Percentiles rank a stretch among this genome's conserved stretches.
phyloP scores from a whole-genome alignment of 2,888 invertebrate genomes.

The Helicoverpa assulta region DNA sequence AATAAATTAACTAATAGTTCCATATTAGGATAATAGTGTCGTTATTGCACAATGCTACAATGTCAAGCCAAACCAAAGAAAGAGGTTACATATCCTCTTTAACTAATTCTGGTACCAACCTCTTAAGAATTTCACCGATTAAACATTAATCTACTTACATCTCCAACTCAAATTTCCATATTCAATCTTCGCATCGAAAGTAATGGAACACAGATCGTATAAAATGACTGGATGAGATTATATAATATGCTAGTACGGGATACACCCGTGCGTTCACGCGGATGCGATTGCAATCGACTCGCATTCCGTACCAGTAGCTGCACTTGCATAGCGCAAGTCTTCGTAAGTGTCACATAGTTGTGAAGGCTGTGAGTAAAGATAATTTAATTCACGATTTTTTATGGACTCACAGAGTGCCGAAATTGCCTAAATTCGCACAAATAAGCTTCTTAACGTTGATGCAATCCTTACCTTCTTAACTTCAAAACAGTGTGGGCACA shows the following conservation, averaged over 20 bases:
- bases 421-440: background rate
- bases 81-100: too few relatives aligned
- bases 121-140: too few relatives aligned
- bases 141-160: too few relatives aligned
- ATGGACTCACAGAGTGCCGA: background rate
- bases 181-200: background rate
- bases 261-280: conserved; percentile 20
- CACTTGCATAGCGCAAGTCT: background rate
- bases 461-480: background rate
- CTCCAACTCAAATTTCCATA: too few relatives aligned
- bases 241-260: conserved; percentile 7
- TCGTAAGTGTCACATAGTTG: conserved; percentile 7
- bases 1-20: too few relatives aligned
- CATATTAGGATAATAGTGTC: too few relatives aligned
- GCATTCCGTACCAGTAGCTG: conserved; percentile 23
- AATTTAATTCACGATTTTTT: background rate
- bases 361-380: background rate
- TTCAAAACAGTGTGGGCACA: background rate
- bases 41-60: too few relatives aligned
- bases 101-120: too few relatives aligned
- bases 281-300: conserved; percentile 36
- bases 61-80: too few relatives aligned
- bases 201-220: background rate
- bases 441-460: too few relatives aligned
- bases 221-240: conserved; percentile 15